Base-by-base conservation (phyloP, 2,797 vertebrate species). In the Myotis daubentonii region DNA sequence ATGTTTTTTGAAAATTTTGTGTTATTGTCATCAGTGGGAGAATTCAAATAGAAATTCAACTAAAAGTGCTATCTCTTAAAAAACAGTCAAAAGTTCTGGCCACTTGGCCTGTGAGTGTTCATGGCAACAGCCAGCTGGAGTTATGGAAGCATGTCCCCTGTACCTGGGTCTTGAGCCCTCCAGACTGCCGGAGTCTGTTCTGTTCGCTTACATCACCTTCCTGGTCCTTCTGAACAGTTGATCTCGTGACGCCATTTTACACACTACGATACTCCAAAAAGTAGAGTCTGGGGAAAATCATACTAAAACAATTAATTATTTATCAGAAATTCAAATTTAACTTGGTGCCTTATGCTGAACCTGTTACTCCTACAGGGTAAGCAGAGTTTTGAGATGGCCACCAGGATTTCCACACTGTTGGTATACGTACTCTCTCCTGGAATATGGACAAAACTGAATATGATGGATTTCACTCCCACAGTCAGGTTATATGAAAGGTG, bases 11-110 rank as follows among this genome's bases (percentile, higher is more conserved):
- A 13, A 78, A 72, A 68, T 15, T 74, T 62, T 41, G 25, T 70
- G 47, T 81, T 57, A 53, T 6, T 79, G 13, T 68, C 22, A 74
- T 55, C 16, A 47, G 12, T 28, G 20, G 47, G 10, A 82, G 38
- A 86, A 72, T 55, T 55, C 80, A 89, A 78, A 49, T 60, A n/a
- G 71, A 91, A 76, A 66, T 66, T 70, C 30, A 79, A 74, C 12
- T 78, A 23, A 53, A 80, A 41, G 13, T 74, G 16, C 9, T 75
- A 6, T 53, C 33, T 53, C 11, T 76, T 93, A 36, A 62, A 55
- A 87, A 93, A 20, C 4, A 51, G 13, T 53, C 60, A 25, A 47
- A 68, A 68, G 13, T 49, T 55, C n/a, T n/a, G 23, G 23, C 20
- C 17, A 17, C 9, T 16, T 74, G 62, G 49, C n/a, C 17, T 76